Evolutionary conservation across 2,888 invertebrate species (phyloP), one percentile per base, ranked within the genome.

Genomic region (Leucozona laternaria): DNA sequence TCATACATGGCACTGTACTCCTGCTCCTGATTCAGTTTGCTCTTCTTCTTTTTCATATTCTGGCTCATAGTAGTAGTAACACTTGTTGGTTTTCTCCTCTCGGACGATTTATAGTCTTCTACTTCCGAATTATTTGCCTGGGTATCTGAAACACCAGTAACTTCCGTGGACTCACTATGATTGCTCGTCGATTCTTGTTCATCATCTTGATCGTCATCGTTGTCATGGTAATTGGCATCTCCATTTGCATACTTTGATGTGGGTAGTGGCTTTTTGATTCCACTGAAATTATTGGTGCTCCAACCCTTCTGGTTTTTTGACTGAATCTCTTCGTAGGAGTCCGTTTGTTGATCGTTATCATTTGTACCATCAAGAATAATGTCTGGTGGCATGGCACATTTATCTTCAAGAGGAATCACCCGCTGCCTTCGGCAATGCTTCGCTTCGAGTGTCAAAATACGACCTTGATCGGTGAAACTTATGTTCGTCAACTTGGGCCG

Each of bases 381-480:
- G 90, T 96, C 96, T 0, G 96, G 96, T 28, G 95, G 94, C 57
- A 94, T 93, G 11, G 90, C 89, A 88, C 92, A 93, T 83, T 94
- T 90, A 71, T 89, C 88, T 62, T 89, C 88, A 31, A 77, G 60
- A 20, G 87, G 87, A 7, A 82, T 89, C 31, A 90, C 89, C 2
- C 97, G 93, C 91, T 97, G 97, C 50, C 97, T 93, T 80, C 95
- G 95, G 2, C 95, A 95, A 90, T 97, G 96, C 82, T 96, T 94
- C 13, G 95, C 94, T 90, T 96, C 96, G 66, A 96, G 93, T 0
- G 96, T 96, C 25, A 97, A 90, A 68, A 96, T 93, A 53, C 95
- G 93, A 1, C 95, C 95, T 90, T 95, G 94, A 84, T 94, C 90
- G n/a, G 88, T 89, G 2, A 89, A 88, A 88, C 88, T 89, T 57